These are phyloP conservation scores for Trachurus trachurus DNA, from an alignment of 2,797 vertebrate species.

Conservation along the genomic window DNA sequence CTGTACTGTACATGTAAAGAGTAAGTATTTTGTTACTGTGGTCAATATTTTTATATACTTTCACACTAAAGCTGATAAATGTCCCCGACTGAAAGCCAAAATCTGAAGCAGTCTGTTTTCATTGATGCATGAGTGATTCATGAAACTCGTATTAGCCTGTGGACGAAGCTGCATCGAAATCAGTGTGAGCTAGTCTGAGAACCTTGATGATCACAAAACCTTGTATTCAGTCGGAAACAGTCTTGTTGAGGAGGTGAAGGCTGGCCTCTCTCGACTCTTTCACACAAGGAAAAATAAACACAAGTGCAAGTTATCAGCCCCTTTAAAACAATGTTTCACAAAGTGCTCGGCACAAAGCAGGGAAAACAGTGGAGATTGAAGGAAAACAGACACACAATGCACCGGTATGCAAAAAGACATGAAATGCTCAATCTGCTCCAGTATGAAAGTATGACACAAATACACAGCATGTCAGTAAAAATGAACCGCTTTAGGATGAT, in stretches of 20 bases:
- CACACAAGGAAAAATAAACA: neutral
- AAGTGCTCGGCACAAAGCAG: neutral
- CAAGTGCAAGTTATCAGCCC: neutral
- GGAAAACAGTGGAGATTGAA: neutral
- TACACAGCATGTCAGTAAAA: neutral
- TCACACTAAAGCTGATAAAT: slow-evolving; percentile 36
- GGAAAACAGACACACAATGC: neutral
- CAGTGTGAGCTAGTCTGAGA: slow-evolving; percentile 19
- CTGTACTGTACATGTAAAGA: slow-evolving; percentile 25
- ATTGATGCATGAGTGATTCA: slow-evolving; percentile 49
- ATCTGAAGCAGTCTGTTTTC: slow-evolving; percentile 25
- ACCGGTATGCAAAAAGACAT: neutral
- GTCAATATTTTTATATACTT: slow-evolving; percentile 49
- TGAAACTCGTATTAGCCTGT: slow-evolving; percentile 30
- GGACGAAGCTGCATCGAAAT: slow-evolving; percentile 38
- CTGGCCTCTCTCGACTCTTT: slow-evolving; percentile 12
- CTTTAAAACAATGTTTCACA: slow-evolving; percentile 22
- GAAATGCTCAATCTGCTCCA: neutral
- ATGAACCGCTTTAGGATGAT: neutral
- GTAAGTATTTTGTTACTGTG: slow-evolving; percentile 22
- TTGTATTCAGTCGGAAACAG: slow-evolving; percentile 14
- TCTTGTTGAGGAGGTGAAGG: slow-evolving; percentile 13
- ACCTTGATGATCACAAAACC: slow-evolving; percentile 15
- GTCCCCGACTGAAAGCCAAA: slow-evolving; percentile 33
- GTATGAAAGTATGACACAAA: neutral